Conservation (phyloP, 2,888 invertebrate species). For the Cosmia pyralina region DNA sequence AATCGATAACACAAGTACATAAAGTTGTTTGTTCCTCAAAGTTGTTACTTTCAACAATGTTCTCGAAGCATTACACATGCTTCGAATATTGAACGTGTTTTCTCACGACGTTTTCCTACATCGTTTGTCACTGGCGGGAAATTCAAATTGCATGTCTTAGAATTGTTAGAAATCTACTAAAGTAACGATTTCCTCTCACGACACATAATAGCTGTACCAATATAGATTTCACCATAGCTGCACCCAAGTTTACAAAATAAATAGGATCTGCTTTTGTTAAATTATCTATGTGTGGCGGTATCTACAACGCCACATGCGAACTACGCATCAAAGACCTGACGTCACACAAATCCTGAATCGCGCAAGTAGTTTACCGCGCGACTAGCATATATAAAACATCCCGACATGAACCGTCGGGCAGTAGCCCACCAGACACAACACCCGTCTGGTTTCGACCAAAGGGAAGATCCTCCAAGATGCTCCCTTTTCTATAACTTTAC, state of each 20-base stretch:
- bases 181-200: constrained; percentile 23
- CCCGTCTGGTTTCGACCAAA: no score
- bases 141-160: constrained; percentile 33
- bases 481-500: no score
- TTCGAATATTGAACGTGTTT: constrained; percentile 29
- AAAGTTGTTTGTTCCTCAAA: not conserved
- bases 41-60: constrained; percentile 17
- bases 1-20: constrained; percentile 5
- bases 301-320: no score
- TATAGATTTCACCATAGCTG: not conserved
- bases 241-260: not conserved
- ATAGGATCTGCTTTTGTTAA: not conserved
- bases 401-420: no score
- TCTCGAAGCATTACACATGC: not conserved
- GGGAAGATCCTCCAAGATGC: no score
- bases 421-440: no score
- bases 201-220: not conserved
- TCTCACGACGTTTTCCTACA: constrained; percentile 26
- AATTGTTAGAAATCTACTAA: constrained; percentile 29
- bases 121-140: constrained; percentile 29
- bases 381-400: no score
- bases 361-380: no score
- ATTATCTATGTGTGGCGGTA: not conserved
- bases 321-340: no score
- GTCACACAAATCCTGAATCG: no score